Percentiles rank a stretch among this genome's conserved stretches.
Conservation (phyloP, 2,797 vertebrate species). For the Melopsittacus undulatus region DNA sequence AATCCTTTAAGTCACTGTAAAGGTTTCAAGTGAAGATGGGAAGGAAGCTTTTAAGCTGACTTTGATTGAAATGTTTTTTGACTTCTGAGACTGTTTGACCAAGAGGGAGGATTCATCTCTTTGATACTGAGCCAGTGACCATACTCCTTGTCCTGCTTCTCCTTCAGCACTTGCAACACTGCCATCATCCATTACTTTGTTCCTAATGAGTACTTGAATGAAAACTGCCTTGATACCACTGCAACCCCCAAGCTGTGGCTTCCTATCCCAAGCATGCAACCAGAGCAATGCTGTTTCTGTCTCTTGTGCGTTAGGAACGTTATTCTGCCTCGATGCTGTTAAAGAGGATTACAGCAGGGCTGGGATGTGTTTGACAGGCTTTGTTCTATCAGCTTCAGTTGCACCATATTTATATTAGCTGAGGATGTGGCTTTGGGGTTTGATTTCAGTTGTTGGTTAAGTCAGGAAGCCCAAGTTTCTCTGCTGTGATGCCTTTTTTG, state of each 20-base stretch:
- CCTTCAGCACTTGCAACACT: background rate
- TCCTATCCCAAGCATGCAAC: background rate
- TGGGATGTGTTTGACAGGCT: background rate
- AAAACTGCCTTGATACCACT: background rate
- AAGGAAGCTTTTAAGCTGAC: background rate
- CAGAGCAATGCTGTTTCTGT: background rate
- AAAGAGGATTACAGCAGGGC: background rate
- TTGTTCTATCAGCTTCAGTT: background rate
- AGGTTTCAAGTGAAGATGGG: background rate
- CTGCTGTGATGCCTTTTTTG: background rate
- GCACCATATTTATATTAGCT: background rate
- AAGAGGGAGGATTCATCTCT: background rate
- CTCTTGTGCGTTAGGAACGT: background rate
- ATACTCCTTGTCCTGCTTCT: background rate
- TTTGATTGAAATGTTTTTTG: background rate
- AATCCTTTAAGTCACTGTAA: background rate
- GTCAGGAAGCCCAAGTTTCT: background rate
- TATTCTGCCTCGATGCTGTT: background rate
- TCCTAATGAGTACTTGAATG: background rate
- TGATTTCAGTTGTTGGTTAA: constrained; percentile 14
- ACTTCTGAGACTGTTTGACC: background rate
- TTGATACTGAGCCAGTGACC: background rate
- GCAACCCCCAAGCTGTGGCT: background rate
- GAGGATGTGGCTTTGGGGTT: constrained; percentile 35
- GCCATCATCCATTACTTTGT: background rate